phyloP scores from a whole-genome alignment of 2,888 invertebrate species.

The Geophilus truncorum region DNA sequence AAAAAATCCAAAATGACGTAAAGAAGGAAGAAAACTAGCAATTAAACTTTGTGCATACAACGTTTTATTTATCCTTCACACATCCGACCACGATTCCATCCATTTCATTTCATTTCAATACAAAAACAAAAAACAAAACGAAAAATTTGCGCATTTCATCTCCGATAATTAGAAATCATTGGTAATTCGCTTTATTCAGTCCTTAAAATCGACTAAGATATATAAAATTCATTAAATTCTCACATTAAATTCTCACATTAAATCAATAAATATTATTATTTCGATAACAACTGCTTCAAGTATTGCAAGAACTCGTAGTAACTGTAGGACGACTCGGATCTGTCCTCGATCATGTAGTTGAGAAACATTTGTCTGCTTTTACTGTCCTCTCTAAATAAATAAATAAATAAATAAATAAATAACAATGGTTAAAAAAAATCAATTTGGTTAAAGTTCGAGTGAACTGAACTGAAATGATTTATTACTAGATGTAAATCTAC shows the following conservation, averaged over 20 bases:
- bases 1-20: no score
- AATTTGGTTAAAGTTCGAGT: no score
- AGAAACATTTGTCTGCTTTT: conserved; percentile 73
- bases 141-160: not conserved
- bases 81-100: not conserved
- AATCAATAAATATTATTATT: conserved; percentile 32
- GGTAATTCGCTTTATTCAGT: not conserved
- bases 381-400: conserved; percentile 77
- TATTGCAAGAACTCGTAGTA: conserved; percentile 98
- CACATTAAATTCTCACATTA: no score
- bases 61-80: not conserved
- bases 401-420: conserved; percentile 36
- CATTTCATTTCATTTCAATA: not conserved
- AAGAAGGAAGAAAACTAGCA: not conserved
- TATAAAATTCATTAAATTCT: conserved; percentile 8
- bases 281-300: conserved; percentile 55
- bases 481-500: no score
- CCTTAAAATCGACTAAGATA: conserved; percentile 12
- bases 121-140: no score
- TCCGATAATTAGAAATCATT: no score
- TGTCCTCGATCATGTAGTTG: conserved; percentile 87
- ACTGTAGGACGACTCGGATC: conserved; percentile 87
- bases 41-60: conserved; percentile 24
- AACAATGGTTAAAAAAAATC: not conserved
- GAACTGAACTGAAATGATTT: no score